A percentile compares a stretch with the other conserved stretches of the same genome.
Conservation (phyloP, 2,113 vertebrate genomes). For the Pantherophis guttatus region DNA sequence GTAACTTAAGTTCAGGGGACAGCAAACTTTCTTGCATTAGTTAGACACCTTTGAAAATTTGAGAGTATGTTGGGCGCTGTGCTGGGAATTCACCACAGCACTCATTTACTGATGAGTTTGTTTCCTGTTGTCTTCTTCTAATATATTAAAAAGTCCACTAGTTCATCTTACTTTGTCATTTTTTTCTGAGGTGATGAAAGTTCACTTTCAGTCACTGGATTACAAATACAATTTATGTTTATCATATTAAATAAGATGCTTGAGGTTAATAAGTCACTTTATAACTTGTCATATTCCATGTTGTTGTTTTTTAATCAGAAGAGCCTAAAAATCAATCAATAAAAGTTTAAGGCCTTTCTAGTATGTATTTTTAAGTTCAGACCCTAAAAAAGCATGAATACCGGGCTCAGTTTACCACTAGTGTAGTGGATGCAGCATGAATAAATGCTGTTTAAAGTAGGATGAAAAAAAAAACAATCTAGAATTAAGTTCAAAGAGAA, state of each 20-base stretch:
- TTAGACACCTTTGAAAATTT: not conserved
- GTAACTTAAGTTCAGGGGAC: not conserved
- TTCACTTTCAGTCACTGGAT: not conserved
- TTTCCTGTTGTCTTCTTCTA: not conserved
- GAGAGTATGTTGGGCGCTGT: not conserved
- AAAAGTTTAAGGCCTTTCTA: not conserved
- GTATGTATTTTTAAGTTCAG: not conserved
- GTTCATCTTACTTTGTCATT: not conserved
- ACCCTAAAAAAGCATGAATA: not conserved
- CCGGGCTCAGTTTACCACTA: not conserved
- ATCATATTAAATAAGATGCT: not conserved
- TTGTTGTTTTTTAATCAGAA: not conserved
- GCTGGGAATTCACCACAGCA: not conserved
- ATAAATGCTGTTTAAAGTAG: slow-evolving; percentile 12
- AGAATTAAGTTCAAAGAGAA: slow-evolving; percentile 12
- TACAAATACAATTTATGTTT: not conserved
- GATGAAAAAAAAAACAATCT: slow-evolving; percentile 6
- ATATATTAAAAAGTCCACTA: not conserved
- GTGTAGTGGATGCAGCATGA: not conserved
- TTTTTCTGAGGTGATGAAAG: not conserved
- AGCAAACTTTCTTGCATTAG: not conserved
- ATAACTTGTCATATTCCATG: not conserved
- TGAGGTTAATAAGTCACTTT: not conserved
- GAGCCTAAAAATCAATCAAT: not conserved
- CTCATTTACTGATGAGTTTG: not conserved